Evolutionary conservation across 2,888 invertebrate genomes (phyloP), one percentile per base, ranked within the genome.

Genomic region (Nymphalis c-album): DNA sequence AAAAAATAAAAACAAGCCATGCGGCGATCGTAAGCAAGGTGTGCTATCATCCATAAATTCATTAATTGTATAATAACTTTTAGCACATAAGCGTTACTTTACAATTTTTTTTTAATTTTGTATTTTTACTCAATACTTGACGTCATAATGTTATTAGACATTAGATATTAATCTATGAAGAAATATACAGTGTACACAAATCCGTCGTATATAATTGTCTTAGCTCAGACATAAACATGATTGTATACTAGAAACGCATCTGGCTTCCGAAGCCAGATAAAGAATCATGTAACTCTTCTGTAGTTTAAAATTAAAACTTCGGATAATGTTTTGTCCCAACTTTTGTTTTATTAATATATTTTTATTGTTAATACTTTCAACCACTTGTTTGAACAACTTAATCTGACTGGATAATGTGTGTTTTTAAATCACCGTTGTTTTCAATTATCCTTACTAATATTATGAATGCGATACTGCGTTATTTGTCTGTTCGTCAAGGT

Each of bases 261-360:
- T 59, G 72, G 72, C 72, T 72, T 72, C 72, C 47, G 72, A 72
- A 72, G 72, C 72, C 72, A 22, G 66, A 71, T 68, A 71, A 72
- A 59, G 47, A 62, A 64, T 65, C 57, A 48, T 63, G 64, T 68
- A 65, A 61, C 65, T 60, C 67, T 47, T 46, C 60, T 63, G 46
- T 70, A 31, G 55, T 62, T 62, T 64, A 61, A 70, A 67, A 70
- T 64, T 67, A 47, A 60, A 66, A 55, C 20, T 62, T 46, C 40
- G 55, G 40, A 64, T 70, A 64, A 67, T 51, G 47, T 70, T 64
- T 63, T 69, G 46, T 60, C 60, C 51, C 47, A 61, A 47, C 60
- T 66, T 65, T 59, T 53, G 55, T 48, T 26, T 48, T 6, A n/a
- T n/a, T n/a, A n/a, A n/a, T n/a, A n/a, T n/a, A n/a, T 48, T n/a